Evolutionary conservation across 2,113 vertebrate species (phyloP), one percentile per base, ranked within the genome.

Genomic region (Syngnathus scovelli): DNA sequence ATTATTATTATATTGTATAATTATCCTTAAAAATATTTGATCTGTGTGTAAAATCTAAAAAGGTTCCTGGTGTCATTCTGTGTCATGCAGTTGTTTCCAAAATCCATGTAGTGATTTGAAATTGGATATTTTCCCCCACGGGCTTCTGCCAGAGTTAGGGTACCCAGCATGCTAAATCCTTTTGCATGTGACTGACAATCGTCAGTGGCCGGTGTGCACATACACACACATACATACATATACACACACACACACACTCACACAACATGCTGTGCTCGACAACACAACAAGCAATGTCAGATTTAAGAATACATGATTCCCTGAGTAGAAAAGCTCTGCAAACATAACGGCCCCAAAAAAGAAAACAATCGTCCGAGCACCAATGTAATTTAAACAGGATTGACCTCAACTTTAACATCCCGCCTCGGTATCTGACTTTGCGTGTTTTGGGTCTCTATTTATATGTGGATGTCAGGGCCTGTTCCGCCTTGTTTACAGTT

Each of bases 401-500:
- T 88, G 80, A 86, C 83, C 86, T 83, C 78, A 88, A 89, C 82
- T 87, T 80, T 82, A 75, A 79, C 80, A 79, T 74, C 66, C 65
- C 76, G 74, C 48, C 72, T 64, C 23, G 62, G 78, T 70, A 18
- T 67, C 75, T 79, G 76, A 81, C 80, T 88, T 71, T 80, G 84
- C 71, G 78, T 80, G 75, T 39, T 56, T 78, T 83, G 77, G 81
- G 61, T 78, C 78, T 87, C 69, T 73, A 88, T 86, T 85, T 85
- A 87, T 87, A 87, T 79, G 77, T 70, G 63, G 74, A 76, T 86
- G 84, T 86, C 87, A 83, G 83, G 78, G 84, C 85, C 82, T 89
- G 88, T 90, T 90, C 82, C 69, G 81, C 89, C 86, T 89, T 89
- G 89, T 89, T 90, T 90, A 82, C 87, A 77, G 83, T 85, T 88